Base-by-base conservation (phyloP, 2,797 vertebrate genomes). In the Sarcoramphus papa region DNA sequence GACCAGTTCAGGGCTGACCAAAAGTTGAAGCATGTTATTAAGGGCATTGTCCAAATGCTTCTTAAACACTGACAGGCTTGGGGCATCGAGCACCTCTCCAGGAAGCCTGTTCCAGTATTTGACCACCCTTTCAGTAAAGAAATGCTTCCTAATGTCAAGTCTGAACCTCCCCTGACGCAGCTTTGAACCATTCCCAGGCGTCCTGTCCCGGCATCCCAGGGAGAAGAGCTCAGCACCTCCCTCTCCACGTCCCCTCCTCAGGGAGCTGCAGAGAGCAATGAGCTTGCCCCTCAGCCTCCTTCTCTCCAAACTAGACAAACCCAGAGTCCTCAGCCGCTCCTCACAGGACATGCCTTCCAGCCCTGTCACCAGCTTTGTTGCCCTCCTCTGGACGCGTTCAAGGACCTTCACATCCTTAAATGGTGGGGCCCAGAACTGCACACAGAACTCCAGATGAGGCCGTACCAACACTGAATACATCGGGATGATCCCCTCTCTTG, bases 311-410 rank as follows among this genome's bases (percentile, higher is more conserved):
- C 41, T 14, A 41, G 41, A 41, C 11, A 47, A 47, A 47, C 47
- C 47, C 47, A 22, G 47, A 22, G 47, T 22, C 47, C 47, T 47
- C 47, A 47, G 47, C 41, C 41, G 41, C 41, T 41, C 41, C 41
- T 41, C 41, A 41, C 41, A 41, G 47, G n/a, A 28, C 28, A 12
- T 28, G 28, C 8, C 21, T 21, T 41, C 51, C 31, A 31, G 33
- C 27, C 18, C 18, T 14, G 47, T 19, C 40, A 10, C 27, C 33
- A 41, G 22, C 33, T 45, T 19, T 2, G 11, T 17, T 48, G 24
- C 24, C 6, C 15, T 40, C 27, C n/a, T 47, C 69, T 40, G n/a
- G 23, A 10, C 0, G 2, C 2, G 2, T 25, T 50, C 16, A 12
- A 19, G 43, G 21, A 67, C 17, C 25, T 50, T 23, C 7, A 25